phyloP scores from a whole-genome alignment of 2,797 vertebrate genomes.

The Lithobates pipiens region DNA sequence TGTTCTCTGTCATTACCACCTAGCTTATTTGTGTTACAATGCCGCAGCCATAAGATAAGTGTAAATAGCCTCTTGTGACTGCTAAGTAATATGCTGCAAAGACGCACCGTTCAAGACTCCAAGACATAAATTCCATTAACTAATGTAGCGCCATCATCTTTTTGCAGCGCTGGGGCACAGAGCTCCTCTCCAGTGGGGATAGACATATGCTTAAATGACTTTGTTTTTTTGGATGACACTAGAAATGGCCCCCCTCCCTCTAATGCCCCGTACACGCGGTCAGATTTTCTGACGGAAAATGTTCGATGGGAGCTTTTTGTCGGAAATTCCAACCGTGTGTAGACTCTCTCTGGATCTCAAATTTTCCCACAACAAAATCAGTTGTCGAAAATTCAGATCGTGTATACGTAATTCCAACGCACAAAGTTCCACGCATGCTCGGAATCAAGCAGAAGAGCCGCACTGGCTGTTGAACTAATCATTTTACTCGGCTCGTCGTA shows the following conservation, averaged over 20 bases:
- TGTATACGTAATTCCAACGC: no score
- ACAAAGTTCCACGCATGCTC: no score
- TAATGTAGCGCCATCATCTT: neutral
- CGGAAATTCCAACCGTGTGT: no score
- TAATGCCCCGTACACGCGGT: no score
- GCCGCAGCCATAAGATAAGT: neutral
- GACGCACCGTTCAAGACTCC: neutral
- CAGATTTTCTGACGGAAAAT: no score
- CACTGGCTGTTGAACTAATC: no score
- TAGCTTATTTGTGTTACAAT: neutral
- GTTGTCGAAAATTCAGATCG: no score
- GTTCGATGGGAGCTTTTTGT: no score
- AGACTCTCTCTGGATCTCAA: no score
- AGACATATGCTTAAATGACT: neutral
- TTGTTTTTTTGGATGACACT: neutral
- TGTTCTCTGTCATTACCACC: neutral
- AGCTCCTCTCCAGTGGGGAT: neutral
- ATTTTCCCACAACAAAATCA: no score
- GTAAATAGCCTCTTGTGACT: constrained; percentile 1
- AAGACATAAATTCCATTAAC: constrained; percentile 7
- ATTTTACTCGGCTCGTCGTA: no score
- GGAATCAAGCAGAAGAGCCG: no score
- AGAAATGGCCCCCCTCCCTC: neutral
- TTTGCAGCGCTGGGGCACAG: neutral
- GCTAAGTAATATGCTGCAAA: neutral